Base-by-base conservation (phyloP, 2,888 invertebrate genomes). In the Hydropsyche betteni region DNA sequence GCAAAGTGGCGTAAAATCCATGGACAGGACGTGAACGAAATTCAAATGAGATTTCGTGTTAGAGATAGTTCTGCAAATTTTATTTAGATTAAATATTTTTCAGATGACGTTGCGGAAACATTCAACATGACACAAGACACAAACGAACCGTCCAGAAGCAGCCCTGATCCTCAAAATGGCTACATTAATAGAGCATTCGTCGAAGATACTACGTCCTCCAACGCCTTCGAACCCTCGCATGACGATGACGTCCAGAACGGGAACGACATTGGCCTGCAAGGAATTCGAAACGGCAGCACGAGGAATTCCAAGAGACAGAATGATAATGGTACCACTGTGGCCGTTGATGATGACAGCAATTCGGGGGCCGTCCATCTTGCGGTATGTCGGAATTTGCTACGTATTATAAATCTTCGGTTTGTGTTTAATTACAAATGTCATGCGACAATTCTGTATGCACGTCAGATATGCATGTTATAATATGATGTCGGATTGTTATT, bases 121-220 rank as follows among this genome's bases (percentile, higher is more conserved):
- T 64, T 10, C 14, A 44, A 69, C 24, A 69, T 69, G 51, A 51
- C 51, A 50, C 6, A 6, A 7, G 51, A 50, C n/a, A 10, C 69
- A 6, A 5, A 16, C 69, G 44, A 44, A 44, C 44, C 44, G 44
- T 44, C 44, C 38, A 24, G 24, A 16, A 50, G 16, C 10, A 44
- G n/a, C 10, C 69, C 69, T 0, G 14, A n/a, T 10, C 50, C 69
- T 1, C 51, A 58, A 16, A 53, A 64, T n/a, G 78, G 78, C 24
- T 75, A 78, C 52, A 75, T 77, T 33, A 78, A 78, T 69, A 68
- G 74, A 64, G 78, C 74, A 1, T 78, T 78, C 74, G 14, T 69
- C 10, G 53, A 50, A 38, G 64, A 64, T 4, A 4, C 44, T 10
- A 10, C 7, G 0, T 10, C 6, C 6, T 55, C n/a, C 1, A n/a